Evolutionary conservation across 1,140 invertebrate species (phyloP).

Genomic region (Ooceraea biroi): DNA sequence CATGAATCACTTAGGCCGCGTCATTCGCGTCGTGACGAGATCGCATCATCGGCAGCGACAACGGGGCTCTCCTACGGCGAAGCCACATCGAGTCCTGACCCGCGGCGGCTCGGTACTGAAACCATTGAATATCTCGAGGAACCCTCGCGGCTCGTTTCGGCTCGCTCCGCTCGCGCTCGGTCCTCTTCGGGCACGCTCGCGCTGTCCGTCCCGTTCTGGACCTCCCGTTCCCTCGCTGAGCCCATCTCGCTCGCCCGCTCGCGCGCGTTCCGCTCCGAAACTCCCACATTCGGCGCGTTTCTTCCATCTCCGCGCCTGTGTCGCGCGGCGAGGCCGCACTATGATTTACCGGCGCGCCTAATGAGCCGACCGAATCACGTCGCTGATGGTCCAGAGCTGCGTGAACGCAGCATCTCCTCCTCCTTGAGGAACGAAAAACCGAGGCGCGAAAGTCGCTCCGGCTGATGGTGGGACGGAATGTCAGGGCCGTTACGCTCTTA

Average conservation of each 20-base stretch:
- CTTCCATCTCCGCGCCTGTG: slow-evolving; percentile 42
- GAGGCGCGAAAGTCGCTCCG: background rate
- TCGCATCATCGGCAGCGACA: slow-evolving; percentile 1
- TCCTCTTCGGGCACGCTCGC: slow-evolving; percentile 67
- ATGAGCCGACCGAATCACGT: slow-evolving; percentile 76
- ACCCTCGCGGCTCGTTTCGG: slow-evolving; percentile 77
- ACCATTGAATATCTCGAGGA: slow-evolving; percentile 80
- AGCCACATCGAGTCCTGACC: slow-evolving; percentile 80
- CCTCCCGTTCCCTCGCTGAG: background rate
- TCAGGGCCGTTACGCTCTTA: slow-evolving; percentile 35
- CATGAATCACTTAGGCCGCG: slow-evolving; percentile 44
- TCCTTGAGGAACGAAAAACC: background rate
- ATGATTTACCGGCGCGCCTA: slow-evolving; percentile 80
- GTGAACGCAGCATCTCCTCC: slow-evolving; percentile 55
- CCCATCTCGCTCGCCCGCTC: slow-evolving; percentile 1
- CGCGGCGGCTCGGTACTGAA: slow-evolving; percentile 83
- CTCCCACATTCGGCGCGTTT: slow-evolving; percentile 49
- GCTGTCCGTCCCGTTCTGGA: background rate
- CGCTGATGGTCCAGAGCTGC: slow-evolving; percentile 26
- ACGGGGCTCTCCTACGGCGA: slow-evolving; percentile 19
- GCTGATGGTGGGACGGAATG: slow-evolving; percentile 13
- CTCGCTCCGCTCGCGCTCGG: slow-evolving; percentile 68
- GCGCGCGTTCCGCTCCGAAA: slow-evolving; percentile 38
- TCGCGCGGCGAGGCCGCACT: slow-evolving; percentile 57
- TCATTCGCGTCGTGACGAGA: background rate